Percentiles rank a stretch among this genome's conserved stretches.
phyloP scores from a whole-genome alignment of 1,140 invertebrate genomes.

The Drosophila takahashii region DNA sequence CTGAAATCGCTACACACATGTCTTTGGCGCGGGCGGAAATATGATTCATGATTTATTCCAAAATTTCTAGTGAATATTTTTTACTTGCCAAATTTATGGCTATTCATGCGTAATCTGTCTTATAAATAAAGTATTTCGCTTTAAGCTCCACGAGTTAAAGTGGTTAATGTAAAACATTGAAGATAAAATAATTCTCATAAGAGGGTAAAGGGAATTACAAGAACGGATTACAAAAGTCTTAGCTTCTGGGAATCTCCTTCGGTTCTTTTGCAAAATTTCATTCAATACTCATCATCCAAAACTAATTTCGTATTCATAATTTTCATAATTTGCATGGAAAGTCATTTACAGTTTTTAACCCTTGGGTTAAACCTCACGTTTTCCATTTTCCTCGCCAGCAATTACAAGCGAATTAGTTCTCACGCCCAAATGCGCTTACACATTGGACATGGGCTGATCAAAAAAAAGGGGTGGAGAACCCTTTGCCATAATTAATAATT shows the following conservation, averaged over 20 bases:
- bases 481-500: conserved; percentile 70
- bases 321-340: conserved; percentile 66
- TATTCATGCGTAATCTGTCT: conserved; percentile 9
- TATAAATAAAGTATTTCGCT: conserved; percentile 7
- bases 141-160: neutral
- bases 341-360: conserved; percentile 38
- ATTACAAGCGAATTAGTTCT: conserved; percentile 77
- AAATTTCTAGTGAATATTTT: conserved; percentile 42
- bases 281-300: conserved; percentile 41
- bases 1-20: conserved; percentile 18
- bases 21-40: conserved; percentile 8
- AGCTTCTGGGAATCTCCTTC: neutral
- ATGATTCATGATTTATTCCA: conserved; percentile 62
- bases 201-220: neutral
- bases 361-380: conserved; percentile 24
- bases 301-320: conserved; percentile 73
- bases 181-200: neutral
- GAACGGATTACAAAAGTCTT: conserved; percentile 17
- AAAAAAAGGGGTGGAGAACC: conserved; percentile 23
- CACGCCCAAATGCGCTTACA: conserved; percentile 70
- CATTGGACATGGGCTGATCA: conserved; percentile 15
- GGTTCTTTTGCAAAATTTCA: conserved; percentile 10
- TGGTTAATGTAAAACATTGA: neutral
- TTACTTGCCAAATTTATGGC: neutral
- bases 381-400: conserved; percentile 30